Base-by-base conservation (phyloP, 2,797 vertebrate genomes). In the Aphelocoma californica region DNA sequence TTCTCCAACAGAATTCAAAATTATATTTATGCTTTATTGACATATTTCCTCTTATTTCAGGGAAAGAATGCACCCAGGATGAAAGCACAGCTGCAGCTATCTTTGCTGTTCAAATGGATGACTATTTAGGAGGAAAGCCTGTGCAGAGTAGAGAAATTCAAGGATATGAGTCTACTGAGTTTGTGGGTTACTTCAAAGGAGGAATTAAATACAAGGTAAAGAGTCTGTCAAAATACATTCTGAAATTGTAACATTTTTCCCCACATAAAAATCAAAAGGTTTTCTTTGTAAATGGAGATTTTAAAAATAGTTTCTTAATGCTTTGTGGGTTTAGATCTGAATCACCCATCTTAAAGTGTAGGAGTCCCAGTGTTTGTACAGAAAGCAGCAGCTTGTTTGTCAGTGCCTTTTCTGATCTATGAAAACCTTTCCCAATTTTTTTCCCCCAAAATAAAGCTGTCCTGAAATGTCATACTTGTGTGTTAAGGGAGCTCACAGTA, bases 161-260 rank as follows among this genome's bases (percentile, higher is more conserved):
- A 94, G 98, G 98, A 44, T 97, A 97, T 6, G 99, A 99, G 88
- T 99, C 99, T 23, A 98, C 98, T 6, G 97, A 98, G n/a, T 99
- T 99, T 95, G 98, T 98, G 91, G 95, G 98, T 87, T 99, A 99
- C 96, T 99, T 99, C 97, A 99, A 98, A 97, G 98, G 98, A 88
- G 99, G 98, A 48, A 98, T 99, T 95, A 99, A 98, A 53, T 99
- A 99, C 96, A 98, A 99, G 98, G 99, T 99, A 97, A 81, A 65
- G 34, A 38, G 12, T 18, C 9, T 84, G n/a, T 44, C 34, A 74
- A 54, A 83, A 81, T 58, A 4, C 3, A 16, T 85, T 90, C 24
- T 74, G 17, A 78, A 86, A 42, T 38, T 40, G 10, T 45, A 70
- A 58, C 3, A 6, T 28, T 83, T 8, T 56, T 4, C 3, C 10